Base-by-base conservation (phyloP, 2,797 vertebrate species). In the Hephaestus fuliginosus region DNA sequence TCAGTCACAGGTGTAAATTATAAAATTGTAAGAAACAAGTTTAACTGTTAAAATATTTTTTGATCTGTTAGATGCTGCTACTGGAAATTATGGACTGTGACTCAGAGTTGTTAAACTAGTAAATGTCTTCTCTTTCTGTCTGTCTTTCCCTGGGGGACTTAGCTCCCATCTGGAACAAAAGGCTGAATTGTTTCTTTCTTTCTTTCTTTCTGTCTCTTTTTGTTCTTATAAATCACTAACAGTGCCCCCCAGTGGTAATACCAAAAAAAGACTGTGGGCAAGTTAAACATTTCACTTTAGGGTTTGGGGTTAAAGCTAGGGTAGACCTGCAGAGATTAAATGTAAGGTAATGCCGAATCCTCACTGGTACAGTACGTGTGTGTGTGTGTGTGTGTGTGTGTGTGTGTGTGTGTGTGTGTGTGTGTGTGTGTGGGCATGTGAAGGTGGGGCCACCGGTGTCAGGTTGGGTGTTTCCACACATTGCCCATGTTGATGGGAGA, bases 401-500 rank as follows among this genome's bases (percentile, higher is more conserved):
- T 84, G 33, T 25, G 33, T 25, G 25, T 25, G 25, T 25, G 25
- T 25, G 25, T 25, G 25, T 25, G 63, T 3, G 41, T 70, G 33
- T 84, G 33, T 25, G 33, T 25, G 4, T 58, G 58, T 28, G 67
- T 33, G 25, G 17, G n/a, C 2, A n/a, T 53, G 62, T 60, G 55
- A 64, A 9, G 20, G 57, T 60, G 65, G 22, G 33, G 25, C 13
- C 56, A 3, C 25, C 48, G 73, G 52, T 75, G 58, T 81, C 49
- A 76, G 63, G 5, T n/a, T 60, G 14, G 18, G 46, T 73, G 62
- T 84, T 84, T 41, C 72, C 62, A 46, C 51, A 49, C 53, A 48
- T 76, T 77, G 12, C 25, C 61, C 65, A 41, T 73, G 51, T 52
- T 83, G 79, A 88, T 60, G 48, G 66, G 74, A 65, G 22, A 73